Percentiles rank a stretch among this genome's conserved stretches.
Evolutionary conservation across 1,140 invertebrate genomes (phyloP).

Genomic region (Gonioctena quinquepunctata): DNA sequence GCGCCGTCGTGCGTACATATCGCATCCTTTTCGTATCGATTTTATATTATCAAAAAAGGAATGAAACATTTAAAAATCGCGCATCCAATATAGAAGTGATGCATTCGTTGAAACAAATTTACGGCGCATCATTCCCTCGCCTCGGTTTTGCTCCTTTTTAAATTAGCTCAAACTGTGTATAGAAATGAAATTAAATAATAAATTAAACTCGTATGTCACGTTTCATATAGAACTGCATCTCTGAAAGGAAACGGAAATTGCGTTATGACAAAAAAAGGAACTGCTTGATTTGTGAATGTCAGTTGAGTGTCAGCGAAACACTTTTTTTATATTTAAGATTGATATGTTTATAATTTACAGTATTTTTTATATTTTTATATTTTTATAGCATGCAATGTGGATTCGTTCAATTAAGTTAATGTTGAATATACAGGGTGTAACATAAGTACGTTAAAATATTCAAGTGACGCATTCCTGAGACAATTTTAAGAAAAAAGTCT

Average conservation of each 20-base stretch:
- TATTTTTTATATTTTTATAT: no score
- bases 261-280: background rate
- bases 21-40: conserved; percentile 20
- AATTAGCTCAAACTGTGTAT: conserved; percentile 34
- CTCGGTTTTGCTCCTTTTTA: conserved; percentile 27
- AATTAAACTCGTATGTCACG: conserved; percentile 25
- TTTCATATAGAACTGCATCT: conserved; percentile 1
- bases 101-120: conserved; percentile 38
- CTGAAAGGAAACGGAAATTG: background rate
- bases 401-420: no score
- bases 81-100: conserved; percentile 34
- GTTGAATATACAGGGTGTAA: no score
- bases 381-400: no score
- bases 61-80: conserved; percentile 33
- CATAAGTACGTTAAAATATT: no score
- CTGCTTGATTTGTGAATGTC: no score
- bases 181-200: conserved; percentile 41
- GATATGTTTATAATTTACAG: no score
- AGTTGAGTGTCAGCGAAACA: no score
- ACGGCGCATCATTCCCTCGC: background rate
- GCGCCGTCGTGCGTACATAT: no score
- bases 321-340: no score
- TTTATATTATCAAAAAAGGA: conserved; percentile 27
- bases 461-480: no score
- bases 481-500: no score